phyloP scores from a whole-genome alignment of 1,140 invertebrate species.

The Odontomachus brunneus region DNA sequence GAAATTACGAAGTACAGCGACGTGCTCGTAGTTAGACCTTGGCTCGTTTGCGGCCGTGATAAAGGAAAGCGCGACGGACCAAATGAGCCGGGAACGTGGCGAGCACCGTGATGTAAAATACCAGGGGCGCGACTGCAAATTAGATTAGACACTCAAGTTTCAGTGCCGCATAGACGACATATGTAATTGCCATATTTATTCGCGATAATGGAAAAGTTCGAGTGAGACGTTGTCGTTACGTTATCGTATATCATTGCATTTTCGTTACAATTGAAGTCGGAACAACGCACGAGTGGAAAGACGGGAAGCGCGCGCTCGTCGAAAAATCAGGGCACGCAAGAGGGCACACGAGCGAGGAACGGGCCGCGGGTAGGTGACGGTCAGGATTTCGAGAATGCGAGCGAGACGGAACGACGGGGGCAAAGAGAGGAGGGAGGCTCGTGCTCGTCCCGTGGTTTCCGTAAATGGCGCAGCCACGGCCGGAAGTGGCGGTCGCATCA shows the following conservation, averaged over 20 bases:
- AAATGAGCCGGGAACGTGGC: background rate
- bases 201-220: background rate
- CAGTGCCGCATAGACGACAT: background rate
- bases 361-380: slow-evolving; percentile 27
- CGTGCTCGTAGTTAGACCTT: slow-evolving; percentile 28
- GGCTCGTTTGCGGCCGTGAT: slow-evolving; percentile 38
- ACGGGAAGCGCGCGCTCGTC: slow-evolving; percentile 1
- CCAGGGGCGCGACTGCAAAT: background rate
- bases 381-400: slow-evolving; percentile 24
- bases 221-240: too few species aligned
- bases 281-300: slow-evolving; percentile 39
- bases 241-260: too few species aligned
- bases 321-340: slow-evolving; percentile 12
- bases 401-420: slow-evolving; percentile 43
- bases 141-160: too few species aligned
- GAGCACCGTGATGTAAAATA: slow-evolving; percentile 24
- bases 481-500: slow-evolving; percentile 84
- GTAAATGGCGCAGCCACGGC: slow-evolving; percentile 81
- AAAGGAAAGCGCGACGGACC: slow-evolving; percentile 29
- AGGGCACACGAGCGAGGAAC: slow-evolving; percentile 21
- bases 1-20: slow-evolving; percentile 41
- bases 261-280: slow-evolving; percentile 1
- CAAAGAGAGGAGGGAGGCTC: slow-evolving; percentile 65
- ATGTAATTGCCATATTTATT: background rate
- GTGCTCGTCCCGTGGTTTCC: slow-evolving; percentile 78